phyloP scores from a whole-genome alignment of 2,888 invertebrate species.

The Idaea biselata region DNA sequence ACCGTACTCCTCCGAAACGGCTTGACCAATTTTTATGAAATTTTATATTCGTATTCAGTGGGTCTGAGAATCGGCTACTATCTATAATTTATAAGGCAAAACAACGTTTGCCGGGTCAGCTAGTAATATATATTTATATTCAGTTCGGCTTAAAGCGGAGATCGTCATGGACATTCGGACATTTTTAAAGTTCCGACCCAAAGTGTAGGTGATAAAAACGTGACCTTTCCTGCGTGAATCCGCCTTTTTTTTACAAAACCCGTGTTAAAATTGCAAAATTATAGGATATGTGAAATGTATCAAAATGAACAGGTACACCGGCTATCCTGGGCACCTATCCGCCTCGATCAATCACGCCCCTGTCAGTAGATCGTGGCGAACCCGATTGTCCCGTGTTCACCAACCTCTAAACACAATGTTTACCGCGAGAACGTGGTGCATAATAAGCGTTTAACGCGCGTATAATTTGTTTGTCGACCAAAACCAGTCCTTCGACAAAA shows the following conservation, averaged over 20 bases:
- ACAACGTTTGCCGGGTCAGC: too few species aligned
- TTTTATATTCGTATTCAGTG: too few species aligned
- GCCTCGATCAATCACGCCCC: background rate
- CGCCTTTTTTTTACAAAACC: background rate
- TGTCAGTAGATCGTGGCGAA: background rate
- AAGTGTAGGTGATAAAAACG: too few species aligned
- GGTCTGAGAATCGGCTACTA: too few species aligned
- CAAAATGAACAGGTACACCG: background rate
- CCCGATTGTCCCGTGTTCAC: background rate
- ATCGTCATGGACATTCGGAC: too few species aligned
- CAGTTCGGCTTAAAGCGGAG: too few species aligned
- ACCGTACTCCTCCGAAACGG: too few species aligned
- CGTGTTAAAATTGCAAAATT: background rate
- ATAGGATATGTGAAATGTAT: background rate
- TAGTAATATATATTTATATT: too few species aligned
- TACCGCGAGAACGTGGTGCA: conserved; percentile 40
- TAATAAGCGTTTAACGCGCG: conserved; percentile 67
- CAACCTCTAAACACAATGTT: conserved; percentile 22
- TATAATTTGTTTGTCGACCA: conserved; percentile 69
- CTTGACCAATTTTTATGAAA: too few species aligned
- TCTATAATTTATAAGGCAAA: too few species aligned
- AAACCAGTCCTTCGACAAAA: conserved; percentile 42
- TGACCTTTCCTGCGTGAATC: too few species aligned
- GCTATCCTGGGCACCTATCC: background rate
- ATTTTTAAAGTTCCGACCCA: too few species aligned